phyloP scores from a whole-genome alignment of 2,888 invertebrate genomes.

The Matsumyia berberina region DNA sequence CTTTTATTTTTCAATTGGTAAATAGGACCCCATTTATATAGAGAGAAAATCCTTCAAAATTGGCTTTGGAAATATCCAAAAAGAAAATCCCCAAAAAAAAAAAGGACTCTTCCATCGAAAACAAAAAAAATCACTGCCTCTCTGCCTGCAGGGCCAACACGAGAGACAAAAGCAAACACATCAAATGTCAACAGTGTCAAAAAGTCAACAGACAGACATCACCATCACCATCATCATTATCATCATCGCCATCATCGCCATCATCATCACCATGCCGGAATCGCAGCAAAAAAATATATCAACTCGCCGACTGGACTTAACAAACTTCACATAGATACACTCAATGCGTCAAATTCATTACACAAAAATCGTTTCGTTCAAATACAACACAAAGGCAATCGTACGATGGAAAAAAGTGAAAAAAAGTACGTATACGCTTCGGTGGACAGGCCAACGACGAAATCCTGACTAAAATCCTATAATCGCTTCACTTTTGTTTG shows the following conservation, averaged over 20 bases:
- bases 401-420: background rate
- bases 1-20: constrained; percentile 20
- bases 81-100: background rate
- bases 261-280: constrained; percentile 12
- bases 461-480: constrained; percentile 57
- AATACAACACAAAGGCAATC: constrained; percentile 23
- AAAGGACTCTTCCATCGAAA: background rate
- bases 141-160: constrained; percentile 16
- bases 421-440: constrained; percentile 44
- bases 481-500: constrained; percentile 59
- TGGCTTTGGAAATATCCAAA: background rate
- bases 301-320: constrained; percentile 35
- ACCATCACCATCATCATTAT: constrained; percentile 42
- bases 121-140: constrained; percentile 4
- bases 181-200: constrained; percentile 63
- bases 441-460: constrained; percentile 14
- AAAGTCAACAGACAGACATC: constrained; percentile 61
- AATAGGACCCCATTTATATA: constrained; percentile 6
- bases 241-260: constrained; percentile 23
- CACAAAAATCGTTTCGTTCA: constrained; percentile 32
- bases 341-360: constrained; percentile 50
- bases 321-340: constrained; percentile 13
- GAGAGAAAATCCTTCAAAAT: background rate
- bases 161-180: constrained; percentile 55
- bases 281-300: constrained; percentile 14